phyloP scores from a whole-genome alignment of 2,113 vertebrate genomes.

The Lepisosteus osseus region DNA sequence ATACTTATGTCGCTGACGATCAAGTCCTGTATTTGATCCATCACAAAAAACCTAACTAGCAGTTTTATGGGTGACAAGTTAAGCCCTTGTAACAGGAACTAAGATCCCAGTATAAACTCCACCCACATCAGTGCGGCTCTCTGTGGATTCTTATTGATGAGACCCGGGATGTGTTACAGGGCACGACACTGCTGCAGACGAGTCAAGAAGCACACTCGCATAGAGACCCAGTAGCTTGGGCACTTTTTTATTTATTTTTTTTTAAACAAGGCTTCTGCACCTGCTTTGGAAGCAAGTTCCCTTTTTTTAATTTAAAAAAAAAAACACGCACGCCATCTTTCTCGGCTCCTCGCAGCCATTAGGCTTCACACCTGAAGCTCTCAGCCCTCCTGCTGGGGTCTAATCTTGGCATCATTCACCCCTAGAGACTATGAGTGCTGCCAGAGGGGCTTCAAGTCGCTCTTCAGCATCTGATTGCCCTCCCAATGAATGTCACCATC shows the following conservation, averaged over 20 bases:
- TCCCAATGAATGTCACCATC: slow-evolving; percentile 87
- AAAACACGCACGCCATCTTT: slow-evolving; percentile 9
- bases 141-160: no score
- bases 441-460: slow-evolving; percentile 55
- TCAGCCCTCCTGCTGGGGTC: slow-evolving; percentile 77
- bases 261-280: not conserved
- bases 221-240: not conserved
- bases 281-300: slow-evolving; percentile 52
- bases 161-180: no score
- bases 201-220: not conserved
- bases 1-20: no score
- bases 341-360: slow-evolving; percentile 79
- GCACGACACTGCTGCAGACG: no score
- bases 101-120: no score
- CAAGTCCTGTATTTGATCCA: no score
- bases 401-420: slow-evolving; percentile 89
- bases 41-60: no score
- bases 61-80: no score
- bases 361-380: slow-evolving; percentile 87
- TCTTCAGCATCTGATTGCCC: slow-evolving; percentile 88
- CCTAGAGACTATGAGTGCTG: slow-evolving; percentile 75
- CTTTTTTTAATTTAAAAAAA: slow-evolving; percentile 26
- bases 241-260: not conserved
- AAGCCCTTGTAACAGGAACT: no score
- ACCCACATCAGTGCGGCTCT: no score